Conservation (phyloP, 2,888 invertebrate species). For the Colostygia pectinataria region DNA sequence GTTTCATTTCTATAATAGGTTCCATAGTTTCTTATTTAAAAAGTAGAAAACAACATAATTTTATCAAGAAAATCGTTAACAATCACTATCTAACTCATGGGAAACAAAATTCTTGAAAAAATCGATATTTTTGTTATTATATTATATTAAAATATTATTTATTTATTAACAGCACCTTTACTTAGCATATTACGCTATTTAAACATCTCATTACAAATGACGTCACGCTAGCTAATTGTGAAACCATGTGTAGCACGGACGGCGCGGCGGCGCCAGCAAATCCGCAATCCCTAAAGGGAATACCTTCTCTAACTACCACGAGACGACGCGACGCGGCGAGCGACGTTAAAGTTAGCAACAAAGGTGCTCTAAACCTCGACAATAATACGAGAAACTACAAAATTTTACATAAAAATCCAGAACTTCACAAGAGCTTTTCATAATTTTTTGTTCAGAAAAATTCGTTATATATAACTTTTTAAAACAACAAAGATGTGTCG, state of each 20-base stretch:
- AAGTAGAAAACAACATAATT: too few relatives aligned
- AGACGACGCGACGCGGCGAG: constrained; percentile 11
- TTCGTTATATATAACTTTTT: constrained; percentile 65
- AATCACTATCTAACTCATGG: too few relatives aligned
- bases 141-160: too few relatives aligned
- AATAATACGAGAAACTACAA: constrained; percentile 11
- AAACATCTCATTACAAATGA: constrained; percentile 10
- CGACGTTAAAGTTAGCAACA: constrained; percentile 2
- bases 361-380: constrained; percentile 1
- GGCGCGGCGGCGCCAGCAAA: constrained; percentile 29
- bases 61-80: too few relatives aligned
- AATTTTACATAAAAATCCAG: constrained; percentile 16
- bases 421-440: constrained; percentile 19
- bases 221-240: constrained; percentile 27
- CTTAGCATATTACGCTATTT: neutral
- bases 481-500: constrained; percentile 48
- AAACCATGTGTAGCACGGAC: constrained; percentile 20
- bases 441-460: constrained; percentile 52
- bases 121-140: neutral
- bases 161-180: neutral
- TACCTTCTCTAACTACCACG: constrained; percentile 23
- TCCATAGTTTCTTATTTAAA: too few relatives aligned
- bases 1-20: too few relatives aligned
- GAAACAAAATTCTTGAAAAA: too few relatives aligned
- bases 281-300: constrained; percentile 48